phyloP scores from a whole-genome alignment of 1,140 invertebrate species.

The Solenopsis fugax region DNA sequence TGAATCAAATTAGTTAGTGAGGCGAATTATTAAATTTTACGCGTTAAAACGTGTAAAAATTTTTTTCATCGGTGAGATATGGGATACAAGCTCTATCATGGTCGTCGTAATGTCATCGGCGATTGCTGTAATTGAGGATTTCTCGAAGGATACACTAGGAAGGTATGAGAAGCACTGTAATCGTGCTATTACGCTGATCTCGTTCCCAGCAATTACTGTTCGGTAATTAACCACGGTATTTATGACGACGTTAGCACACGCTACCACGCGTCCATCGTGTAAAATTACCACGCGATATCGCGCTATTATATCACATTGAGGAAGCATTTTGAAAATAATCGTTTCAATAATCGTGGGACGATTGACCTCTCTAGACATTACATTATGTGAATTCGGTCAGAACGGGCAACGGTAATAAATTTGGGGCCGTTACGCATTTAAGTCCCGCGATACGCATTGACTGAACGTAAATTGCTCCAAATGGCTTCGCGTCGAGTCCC shows the following conservation, averaged over 20 bases:
- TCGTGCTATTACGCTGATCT: background rate
- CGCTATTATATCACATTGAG: background rate
- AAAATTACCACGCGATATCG: background rate
- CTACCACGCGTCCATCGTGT: background rate
- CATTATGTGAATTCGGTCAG: constrained; percentile 24
- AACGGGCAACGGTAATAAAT: constrained; percentile 55
- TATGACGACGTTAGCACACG: background rate
- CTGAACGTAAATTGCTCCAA: constrained; percentile 39
- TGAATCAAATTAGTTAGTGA: background rate
- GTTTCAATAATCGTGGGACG: background rate
- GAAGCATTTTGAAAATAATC: background rate
- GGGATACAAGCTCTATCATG: constrained; percentile 81
- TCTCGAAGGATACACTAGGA: constrained; percentile 84
- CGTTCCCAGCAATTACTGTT: constrained; percentile 7
- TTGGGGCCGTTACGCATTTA: constrained; percentile 48
- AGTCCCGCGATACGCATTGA: constrained; percentile 32
- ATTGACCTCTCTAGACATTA: background rate
- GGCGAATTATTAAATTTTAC: constrained; percentile 15
- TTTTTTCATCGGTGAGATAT: constrained; percentile 73
- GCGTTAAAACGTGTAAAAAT: constrained; percentile 30
- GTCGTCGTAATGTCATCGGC: constrained; percentile 84
- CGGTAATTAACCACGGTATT: constrained; percentile 4
- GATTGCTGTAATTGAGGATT: constrained; percentile 83
- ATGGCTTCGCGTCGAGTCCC: constrained; percentile 18
- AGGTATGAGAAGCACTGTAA: constrained; percentile 77